Evolutionary conservation across 2,113 vertebrate species (phyloP).

Genomic region (Recurvirostra avosetta): DNA sequence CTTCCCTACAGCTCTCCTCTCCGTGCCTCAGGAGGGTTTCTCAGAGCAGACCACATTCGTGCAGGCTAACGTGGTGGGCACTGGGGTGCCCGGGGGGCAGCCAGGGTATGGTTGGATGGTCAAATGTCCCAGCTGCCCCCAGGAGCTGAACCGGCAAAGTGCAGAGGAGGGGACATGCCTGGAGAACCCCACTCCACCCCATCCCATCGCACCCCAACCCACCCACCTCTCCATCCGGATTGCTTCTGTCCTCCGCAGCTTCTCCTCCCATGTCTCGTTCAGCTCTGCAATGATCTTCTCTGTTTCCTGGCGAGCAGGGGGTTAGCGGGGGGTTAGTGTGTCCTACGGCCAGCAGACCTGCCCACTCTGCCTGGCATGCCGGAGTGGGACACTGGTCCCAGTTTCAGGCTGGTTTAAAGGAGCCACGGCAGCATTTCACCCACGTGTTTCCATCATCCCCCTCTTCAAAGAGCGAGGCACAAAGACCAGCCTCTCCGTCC

Average conservation of each 20-base stretch:
- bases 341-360: background rate
- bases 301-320: conserved; percentile 78
- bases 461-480: background rate
- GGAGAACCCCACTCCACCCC: background rate
- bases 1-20: background rate
- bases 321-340: background rate
- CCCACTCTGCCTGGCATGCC: background rate
- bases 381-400: rapidly evolving
- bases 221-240: conserved; percentile 95
- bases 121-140: background rate
- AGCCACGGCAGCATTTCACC: background rate
- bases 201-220: background rate
- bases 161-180: background rate
- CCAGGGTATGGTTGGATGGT: rapidly evolving
- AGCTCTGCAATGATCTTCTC: conserved; percentile 98
- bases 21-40: background rate
- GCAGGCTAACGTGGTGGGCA: background rate
- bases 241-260: conserved; percentile 91
- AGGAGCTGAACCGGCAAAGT: background rate
- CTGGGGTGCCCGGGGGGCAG: background rate
- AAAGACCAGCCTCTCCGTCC: background rate
- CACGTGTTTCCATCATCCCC: background rate
- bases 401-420: background rate
- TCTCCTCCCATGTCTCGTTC: conserved; percentile 98
- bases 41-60: background rate